Percentiles rank a stretch among this genome's conserved stretches.
Conservation (phyloP, 2,113 vertebrate genomes). For the Saccopteryx leptura region DNA sequence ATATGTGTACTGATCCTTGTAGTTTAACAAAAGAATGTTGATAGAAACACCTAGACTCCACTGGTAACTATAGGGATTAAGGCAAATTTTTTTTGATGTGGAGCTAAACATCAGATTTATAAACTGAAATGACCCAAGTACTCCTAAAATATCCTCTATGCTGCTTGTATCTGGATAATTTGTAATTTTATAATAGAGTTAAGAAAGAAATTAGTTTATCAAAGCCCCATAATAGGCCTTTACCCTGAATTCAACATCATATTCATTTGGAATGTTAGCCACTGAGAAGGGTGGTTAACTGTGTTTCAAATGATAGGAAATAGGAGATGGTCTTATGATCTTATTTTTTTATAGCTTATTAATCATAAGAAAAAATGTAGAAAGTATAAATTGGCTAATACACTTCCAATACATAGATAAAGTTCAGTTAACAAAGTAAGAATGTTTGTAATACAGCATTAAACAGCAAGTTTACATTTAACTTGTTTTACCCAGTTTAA, state of each 20-base stretch:
- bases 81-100: not conserved
- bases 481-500: conserved; percentile 28
- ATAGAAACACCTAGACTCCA: not conserved
- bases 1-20: conserved; percentile 15
- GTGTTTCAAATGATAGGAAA: conserved; percentile 35
- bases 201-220: conserved; percentile 16
- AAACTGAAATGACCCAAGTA: not conserved
- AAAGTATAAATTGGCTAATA: not conserved
- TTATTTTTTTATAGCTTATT: not conserved
- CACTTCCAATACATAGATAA: not conserved
- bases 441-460: conserved; percentile 44
- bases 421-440: conserved; percentile 45
- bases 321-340: not conserved
- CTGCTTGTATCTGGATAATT: not conserved
- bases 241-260: conserved; percentile 29
- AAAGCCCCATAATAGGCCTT: conserved; percentile 4
- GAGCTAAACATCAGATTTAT: not conserved
- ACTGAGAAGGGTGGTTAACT: not conserved
- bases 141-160: not conserved
- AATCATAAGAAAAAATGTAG: conserved; percentile 25
- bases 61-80: not conserved
- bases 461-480: conserved; percentile 45
- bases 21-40: not conserved
- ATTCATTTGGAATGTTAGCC: not conserved
- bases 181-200: not conserved